Evolutionary conservation across 2,113 vertebrate species (phyloP).

Genomic region (Burhinus bistriatus): DNA sequence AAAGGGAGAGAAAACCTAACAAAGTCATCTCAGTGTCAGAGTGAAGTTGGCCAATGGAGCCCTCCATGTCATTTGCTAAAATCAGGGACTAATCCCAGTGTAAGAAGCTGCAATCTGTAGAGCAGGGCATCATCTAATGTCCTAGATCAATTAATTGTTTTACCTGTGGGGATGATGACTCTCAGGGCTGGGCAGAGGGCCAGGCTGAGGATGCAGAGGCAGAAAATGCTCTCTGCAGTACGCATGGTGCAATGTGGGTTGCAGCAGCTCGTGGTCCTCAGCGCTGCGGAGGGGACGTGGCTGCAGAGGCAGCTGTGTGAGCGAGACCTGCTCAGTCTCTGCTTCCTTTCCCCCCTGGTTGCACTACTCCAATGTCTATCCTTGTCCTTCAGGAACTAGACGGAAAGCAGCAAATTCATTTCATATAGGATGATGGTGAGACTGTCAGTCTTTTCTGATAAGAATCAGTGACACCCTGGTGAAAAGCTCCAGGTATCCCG

Average conservation of each 20-base stretch:
- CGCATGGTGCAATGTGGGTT: background rate
- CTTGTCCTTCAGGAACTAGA: background rate
- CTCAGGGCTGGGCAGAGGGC: background rate
- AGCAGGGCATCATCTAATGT: background rate
- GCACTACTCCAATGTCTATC: accelerated
- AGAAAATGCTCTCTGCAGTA: background rate
- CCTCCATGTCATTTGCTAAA: background rate
- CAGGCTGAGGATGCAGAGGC: background rate
- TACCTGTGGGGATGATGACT: background rate
- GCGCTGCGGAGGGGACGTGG: accelerated
- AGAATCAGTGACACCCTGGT: background rate
- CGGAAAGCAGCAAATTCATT: background rate
- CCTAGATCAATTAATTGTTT: background rate
- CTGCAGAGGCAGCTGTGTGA: background rate
- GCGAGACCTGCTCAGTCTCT: background rate
- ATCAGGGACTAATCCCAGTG: background rate
- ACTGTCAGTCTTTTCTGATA: background rate
- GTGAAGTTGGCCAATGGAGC: background rate
- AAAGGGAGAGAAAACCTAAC: background rate
- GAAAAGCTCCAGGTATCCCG: background rate
- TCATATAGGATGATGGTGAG: background rate
- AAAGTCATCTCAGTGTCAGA: background rate
- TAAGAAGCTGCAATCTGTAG: background rate
- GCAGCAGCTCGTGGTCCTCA: background rate
- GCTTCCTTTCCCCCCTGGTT: background rate